phyloP scores from a whole-genome alignment of 2,888 invertebrate genomes.

The Machimus rusticus region DNA sequence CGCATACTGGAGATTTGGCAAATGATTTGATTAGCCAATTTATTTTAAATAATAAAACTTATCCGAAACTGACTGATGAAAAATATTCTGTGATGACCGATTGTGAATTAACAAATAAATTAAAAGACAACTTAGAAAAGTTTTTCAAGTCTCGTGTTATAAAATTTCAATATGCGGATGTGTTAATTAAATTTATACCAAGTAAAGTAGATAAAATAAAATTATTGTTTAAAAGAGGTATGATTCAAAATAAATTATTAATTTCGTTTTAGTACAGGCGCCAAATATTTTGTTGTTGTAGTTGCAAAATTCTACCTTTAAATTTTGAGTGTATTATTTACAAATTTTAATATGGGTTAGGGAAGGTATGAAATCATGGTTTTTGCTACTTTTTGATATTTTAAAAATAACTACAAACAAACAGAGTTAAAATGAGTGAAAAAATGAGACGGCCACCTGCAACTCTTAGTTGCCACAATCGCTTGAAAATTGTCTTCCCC shows the following conservation, averaged over 20 bases:
- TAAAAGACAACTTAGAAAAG: constrained; percentile 65
- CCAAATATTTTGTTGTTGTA: neutral
- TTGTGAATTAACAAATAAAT: constrained; percentile 64
- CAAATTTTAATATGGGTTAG: too few species aligned
- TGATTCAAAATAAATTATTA: constrained; percentile 48
- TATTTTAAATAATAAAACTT: constrained; percentile 52
- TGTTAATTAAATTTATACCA: constrained; percentile 65
- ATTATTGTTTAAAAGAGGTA: constrained; percentile 66
- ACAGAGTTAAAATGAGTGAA: too few species aligned
- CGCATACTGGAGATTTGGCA: constrained; percentile 46
- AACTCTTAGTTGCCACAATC: too few species aligned
- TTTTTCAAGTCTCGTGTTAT: constrained; percentile 66
- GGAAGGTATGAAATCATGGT: neutral
- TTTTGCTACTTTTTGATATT: neutral
- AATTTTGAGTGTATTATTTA: neutral
- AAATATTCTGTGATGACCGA: constrained; percentile 65
- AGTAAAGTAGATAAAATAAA: constrained; percentile 64
- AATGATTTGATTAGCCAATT: constrained; percentile 60
- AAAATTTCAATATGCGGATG: constrained; percentile 65
- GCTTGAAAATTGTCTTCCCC: too few species aligned
- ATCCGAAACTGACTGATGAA: constrained; percentile 59
- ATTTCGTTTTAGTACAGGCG: neutral
- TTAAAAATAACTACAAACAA: too few species aligned
- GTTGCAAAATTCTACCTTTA: neutral
- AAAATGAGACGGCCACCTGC: too few species aligned